phyloP scores from a whole-genome alignment of 1,140 invertebrate genomes.

The Drosophila miranda region DNA sequence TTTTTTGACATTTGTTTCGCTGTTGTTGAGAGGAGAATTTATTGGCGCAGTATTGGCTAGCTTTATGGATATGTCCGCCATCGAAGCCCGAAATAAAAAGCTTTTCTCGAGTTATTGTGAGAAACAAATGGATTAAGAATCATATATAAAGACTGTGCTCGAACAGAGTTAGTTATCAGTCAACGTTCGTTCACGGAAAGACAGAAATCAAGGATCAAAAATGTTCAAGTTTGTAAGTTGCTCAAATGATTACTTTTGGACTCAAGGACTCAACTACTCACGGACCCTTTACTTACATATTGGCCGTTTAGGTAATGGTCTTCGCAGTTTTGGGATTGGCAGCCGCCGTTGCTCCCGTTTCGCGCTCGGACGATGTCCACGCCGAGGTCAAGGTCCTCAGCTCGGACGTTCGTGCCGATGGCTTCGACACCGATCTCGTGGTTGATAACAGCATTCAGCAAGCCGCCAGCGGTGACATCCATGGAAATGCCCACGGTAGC shows the following conservation, averaged over 20 bases:
- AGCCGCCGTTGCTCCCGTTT: slow-evolving; percentile 34
- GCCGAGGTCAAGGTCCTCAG: slow-evolving; percentile 37
- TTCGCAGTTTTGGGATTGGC: slow-evolving; percentile 63
- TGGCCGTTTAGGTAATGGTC: slow-evolving; percentile 50
- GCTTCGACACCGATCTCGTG: slow-evolving; percentile 79
- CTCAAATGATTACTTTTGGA: neutral
- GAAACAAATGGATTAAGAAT: slow-evolving; percentile 5
- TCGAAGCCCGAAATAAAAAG: slow-evolving; percentile 1
- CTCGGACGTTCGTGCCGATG: slow-evolving; percentile 46
- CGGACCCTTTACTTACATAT: neutral
- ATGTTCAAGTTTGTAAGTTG: slow-evolving; percentile 74
- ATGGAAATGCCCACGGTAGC: slow-evolving; percentile 56
- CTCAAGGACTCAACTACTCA: neutral
- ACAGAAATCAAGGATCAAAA: slow-evolving; percentile 48
- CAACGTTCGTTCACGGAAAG: slow-evolving; percentile 47
- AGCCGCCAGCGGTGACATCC: slow-evolving; percentile 64
- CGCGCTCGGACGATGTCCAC: slow-evolving; percentile 44
- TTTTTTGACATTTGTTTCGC: slow-evolving; percentile 47
- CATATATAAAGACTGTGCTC: slow-evolving; percentile 53
- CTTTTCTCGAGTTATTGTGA: slow-evolving; percentile 15
- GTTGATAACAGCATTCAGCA: slow-evolving; percentile 84
- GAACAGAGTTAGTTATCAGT: slow-evolving; percentile 48
- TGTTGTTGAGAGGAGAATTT: slow-evolving; percentile 23
- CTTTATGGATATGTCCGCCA: slow-evolving; percentile 25
- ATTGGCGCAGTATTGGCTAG: slow-evolving; percentile 30